Evolutionary conservation across 1,140 invertebrate genomes (phyloP), one percentile per base, ranked within the genome.

Genomic region (Bradysia coprophila): DNA sequence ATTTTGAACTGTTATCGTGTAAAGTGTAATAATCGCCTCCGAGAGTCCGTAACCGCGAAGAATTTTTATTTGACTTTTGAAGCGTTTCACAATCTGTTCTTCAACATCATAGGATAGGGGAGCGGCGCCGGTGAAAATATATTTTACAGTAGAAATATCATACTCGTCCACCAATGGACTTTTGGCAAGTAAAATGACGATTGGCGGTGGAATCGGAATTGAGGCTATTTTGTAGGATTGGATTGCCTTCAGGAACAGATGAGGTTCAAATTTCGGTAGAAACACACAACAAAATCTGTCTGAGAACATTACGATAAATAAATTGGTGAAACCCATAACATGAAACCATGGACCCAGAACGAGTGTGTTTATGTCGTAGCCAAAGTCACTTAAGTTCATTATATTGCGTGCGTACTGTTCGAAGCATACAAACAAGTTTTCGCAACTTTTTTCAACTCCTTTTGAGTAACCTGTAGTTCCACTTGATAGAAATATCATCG

Each of bases 391-490:
- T 16, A 34, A 5, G 4, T 15, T 34, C 13, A 4, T 34, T 34
- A 16, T 34, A 13, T 34, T 16, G 18, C 32, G 67, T 61, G 73
- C 73, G 46, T 66, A 52, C 39, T 65, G 63, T 21, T 57, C 49
- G 3, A 63, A 48, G 16, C 67, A 57, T 19, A 62, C 56, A 9
- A 73, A 49, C 10, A 78, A 55, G 56, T 77, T 78, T 32, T 57
- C 58, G 55, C 91, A 84, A 2, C 84, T 86, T 2, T 90, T 59
- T 60, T 79, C 72, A 0, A 90, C 89, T 28, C 86, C 86, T 63
- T 93, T 93, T 0, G 88, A 86, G 33, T 81, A 59, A 13, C n/a
- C n/a, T n/a, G n/a, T n/a, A 21, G 81, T 87, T 4, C 83, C 86
- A 18, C 82, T 83, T 43, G 78, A 82, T 1, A 79, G 72, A 44